Conservation (phyloP, 2,113 vertebrate species). For the Crypturellus undulatus region DNA sequence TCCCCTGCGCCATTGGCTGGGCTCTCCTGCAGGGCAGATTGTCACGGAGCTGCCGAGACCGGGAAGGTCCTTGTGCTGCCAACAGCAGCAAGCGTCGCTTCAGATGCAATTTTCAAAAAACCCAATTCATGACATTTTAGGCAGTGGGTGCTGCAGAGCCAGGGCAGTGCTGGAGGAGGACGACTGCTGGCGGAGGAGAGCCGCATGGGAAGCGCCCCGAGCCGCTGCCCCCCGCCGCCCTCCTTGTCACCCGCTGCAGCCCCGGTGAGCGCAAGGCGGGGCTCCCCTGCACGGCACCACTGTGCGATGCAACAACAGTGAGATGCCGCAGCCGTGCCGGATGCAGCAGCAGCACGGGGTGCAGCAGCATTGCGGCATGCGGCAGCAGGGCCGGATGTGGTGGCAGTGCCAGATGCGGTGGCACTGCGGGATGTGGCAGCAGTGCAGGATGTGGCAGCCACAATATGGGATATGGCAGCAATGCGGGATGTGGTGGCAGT, state of each 20-base stretch:
- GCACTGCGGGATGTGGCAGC: too few relatives aligned
- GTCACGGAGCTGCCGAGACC: not conserved
- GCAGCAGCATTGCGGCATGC: too few relatives aligned
- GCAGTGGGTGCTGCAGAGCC: fast-evolving
- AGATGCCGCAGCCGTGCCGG: too few relatives aligned
- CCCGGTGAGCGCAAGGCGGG: not conserved
- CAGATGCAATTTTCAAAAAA: not conserved
- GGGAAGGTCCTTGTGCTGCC: too few relatives aligned
- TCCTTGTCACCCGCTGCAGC: not conserved
- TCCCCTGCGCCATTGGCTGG: not conserved
- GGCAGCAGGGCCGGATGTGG: too few relatives aligned
- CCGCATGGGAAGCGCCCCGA: not conserved
- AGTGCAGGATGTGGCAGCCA: too few relatives aligned
- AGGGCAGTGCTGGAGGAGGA: not conserved
- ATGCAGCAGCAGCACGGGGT: too few relatives aligned
- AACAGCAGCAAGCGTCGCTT: not conserved
- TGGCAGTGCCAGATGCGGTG: too few relatives aligned
- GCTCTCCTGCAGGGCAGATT: fast-evolving
- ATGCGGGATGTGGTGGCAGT: too few relatives aligned
- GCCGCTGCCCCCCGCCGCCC: not conserved
- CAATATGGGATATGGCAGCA: too few relatives aligned
- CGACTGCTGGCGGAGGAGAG: not conserved
- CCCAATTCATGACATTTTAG: not conserved
- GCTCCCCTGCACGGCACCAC: too few relatives aligned
- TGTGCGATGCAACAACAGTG: too few relatives aligned